Evolutionary conservation across 2,888 invertebrate genomes (phyloP), one percentile per base, ranked within the genome.

Genomic region (Osedax frankpressi): DNA sequence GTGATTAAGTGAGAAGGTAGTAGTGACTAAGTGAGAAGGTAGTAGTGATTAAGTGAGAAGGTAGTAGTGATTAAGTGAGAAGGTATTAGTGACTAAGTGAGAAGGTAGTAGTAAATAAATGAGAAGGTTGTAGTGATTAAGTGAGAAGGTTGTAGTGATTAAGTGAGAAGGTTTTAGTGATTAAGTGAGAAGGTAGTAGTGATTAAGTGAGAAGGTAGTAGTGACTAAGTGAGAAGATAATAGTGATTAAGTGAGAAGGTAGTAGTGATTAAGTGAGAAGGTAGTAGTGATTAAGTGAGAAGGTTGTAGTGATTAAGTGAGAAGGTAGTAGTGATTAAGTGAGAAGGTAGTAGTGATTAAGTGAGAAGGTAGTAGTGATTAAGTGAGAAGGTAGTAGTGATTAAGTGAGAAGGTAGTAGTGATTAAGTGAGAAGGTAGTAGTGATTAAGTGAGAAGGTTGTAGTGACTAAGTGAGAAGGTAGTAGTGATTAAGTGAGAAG

Each of bases 371-470:
- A 19, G 19, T 6, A 19, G 19, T 6, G 44, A 19, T 6, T 6
- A 11, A 44, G 19, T 6, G 44, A 44, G 44, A 19, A 19, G 44
- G 6, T 11, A 44, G 44, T 6, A 44, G 44, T 6, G 44, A 19
- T 44, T 6, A 19, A 19, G 44, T 44, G 19, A 44, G 6, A 19
- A 44, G 44, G 44, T 6, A 19, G 44, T 44, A 44, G 44, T 6
- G 44, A 44, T n/a, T n/a, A n/a, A n/a, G n/a, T n/a, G n/a, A n/a
- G n/a, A n/a, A n/a, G 91, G 91, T 75, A 92, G 85, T 75, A 92
- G 85, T 0, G 92, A 92, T 78, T 90, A 90, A 3, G 90, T 90
- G 27, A 92, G 84, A 0, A 90, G 90, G 11, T 90, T 88, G 82
- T 91, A 89, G 87, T 76, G 87, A 87, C 29, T 87, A 73, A 0